phyloP scores from a whole-genome alignment of 2,113 vertebrate genomes.

The Oncorhynchus keta region DNA sequence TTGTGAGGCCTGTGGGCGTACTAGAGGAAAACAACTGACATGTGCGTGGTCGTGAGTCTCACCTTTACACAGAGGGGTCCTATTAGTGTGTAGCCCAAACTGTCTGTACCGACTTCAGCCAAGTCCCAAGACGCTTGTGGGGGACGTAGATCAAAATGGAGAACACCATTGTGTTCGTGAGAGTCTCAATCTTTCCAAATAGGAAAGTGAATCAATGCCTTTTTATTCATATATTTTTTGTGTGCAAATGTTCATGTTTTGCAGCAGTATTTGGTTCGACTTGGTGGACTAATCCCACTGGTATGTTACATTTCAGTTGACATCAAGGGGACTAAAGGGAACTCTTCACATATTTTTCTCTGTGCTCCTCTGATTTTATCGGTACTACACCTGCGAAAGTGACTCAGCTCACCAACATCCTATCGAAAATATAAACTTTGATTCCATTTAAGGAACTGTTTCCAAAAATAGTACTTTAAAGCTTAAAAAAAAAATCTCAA shows the following conservation, averaged over 20 bases:
- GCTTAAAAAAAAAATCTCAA: conserved; percentile 43
- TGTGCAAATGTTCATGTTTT: not conserved
- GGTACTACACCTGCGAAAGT: conserved; percentile 25
- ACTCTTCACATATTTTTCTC: not conserved
- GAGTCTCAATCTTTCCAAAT: not conserved
- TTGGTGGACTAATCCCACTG: not conserved
- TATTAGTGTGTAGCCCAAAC: too few relatives aligned
- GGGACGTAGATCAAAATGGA: not conserved
- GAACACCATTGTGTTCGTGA: too few relatives aligned
- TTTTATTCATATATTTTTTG: not conserved
- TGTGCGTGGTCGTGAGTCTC: too few relatives aligned
- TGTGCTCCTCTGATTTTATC: not conserved
- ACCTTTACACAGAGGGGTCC: too few relatives aligned
- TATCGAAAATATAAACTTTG: conserved; percentile 74
- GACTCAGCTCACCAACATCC: conserved; percentile 36
- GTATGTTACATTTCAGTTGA: not conserved
- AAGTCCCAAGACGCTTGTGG: not conserved
- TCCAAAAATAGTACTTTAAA: conserved; percentile 71
- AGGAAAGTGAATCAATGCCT: conserved; percentile 15
- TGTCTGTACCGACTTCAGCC: not conserved
- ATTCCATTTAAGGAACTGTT: conserved; percentile 45
- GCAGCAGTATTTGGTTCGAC: not conserved
- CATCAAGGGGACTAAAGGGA: not conserved
- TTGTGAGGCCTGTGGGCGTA: too few relatives aligned
- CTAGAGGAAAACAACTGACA: too few relatives aligned